phyloP scores from a whole-genome alignment of 2,888 invertebrate species.

The Cheilosia soror region DNA sequence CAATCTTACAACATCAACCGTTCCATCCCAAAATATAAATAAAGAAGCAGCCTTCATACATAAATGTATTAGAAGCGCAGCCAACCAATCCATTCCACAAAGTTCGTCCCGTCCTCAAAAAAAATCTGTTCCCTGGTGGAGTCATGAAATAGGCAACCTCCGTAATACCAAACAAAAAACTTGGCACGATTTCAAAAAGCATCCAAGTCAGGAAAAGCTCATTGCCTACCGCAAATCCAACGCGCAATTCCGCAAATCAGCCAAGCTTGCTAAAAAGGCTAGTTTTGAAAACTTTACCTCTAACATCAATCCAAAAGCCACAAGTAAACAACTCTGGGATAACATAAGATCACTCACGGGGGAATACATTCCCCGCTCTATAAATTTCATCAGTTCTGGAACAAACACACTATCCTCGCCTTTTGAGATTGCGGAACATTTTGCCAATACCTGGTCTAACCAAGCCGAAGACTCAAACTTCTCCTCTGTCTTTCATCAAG shows the following conservation, averaged over 20 bases:
- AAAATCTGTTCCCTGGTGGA: conserved; percentile 1
- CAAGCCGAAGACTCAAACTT: conserved; percentile 3
- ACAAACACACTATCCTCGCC: not conserved
- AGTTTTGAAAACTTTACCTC: conserved; percentile 13
- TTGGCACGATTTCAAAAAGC: conserved; percentile 11
- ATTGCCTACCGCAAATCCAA: conserved; percentile 9
- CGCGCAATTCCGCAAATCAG: conserved; percentile 3
- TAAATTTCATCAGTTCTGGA: not conserved
- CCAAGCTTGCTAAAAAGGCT: not conserved
- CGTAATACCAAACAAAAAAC: not conserved
- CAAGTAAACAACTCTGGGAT: conserved; percentile 6
- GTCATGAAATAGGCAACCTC: not conserved
- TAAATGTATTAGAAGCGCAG: conserved; percentile 10
- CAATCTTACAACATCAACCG: not conserved
- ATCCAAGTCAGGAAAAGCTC: not conserved
- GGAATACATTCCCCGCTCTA: not conserved
- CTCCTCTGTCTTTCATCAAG: not conserved
- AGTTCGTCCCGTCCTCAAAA: not conserved
- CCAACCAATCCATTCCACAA: too few relatives aligned
- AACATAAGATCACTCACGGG: conserved; percentile 1
- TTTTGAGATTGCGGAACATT: not conserved
- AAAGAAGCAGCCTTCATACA: conserved; percentile 17
- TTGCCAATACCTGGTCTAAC: conserved; percentile 12
- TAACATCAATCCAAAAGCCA: conserved; percentile 1
- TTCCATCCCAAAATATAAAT: not conserved